Conservation (phyloP, 2,113 vertebrate species). For the Chaenogobius annularis region DNA sequence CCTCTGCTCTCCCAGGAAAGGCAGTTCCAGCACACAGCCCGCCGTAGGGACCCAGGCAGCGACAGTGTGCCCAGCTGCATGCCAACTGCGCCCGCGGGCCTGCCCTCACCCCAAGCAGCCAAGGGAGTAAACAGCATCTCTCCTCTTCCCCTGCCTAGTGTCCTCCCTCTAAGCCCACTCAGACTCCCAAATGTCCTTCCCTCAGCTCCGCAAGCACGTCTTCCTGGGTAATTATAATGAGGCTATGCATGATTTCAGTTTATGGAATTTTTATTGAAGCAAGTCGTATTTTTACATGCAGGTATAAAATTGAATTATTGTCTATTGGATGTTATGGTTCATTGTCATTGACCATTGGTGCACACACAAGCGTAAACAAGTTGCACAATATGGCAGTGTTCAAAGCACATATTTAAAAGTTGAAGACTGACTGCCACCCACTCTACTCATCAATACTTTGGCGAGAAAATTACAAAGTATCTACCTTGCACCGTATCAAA, state of each 20-base stretch:
- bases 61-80: conserved; percentile 76
- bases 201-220: not conserved
- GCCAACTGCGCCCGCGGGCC: conserved; percentile 73
- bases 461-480: not conserved
- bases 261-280: not conserved
- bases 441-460: not conserved
- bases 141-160: conserved; percentile 25
- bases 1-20: conserved; percentile 69
- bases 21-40: conserved; percentile 58
- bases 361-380: not conserved
- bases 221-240: conserved; percentile 3
- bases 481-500: not conserved
- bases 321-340: not conserved
- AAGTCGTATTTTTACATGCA: not conserved
- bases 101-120: conserved; percentile 61
- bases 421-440: not conserved
- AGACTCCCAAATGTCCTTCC: conserved; percentile 16
- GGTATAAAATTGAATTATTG: not conserved
- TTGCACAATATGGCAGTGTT: not conserved
- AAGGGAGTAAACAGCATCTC: conserved; percentile 63
- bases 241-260: not conserved
- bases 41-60: conserved; percentile 58
- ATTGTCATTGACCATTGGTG: not conserved
- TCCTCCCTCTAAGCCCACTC: conserved; percentile 40
- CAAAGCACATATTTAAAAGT: not conserved